These are phyloP conservation scores for Drosophila eohydei DNA, from an alignment of 2,888 invertebrate species.

Conservation along the genomic window DNA sequence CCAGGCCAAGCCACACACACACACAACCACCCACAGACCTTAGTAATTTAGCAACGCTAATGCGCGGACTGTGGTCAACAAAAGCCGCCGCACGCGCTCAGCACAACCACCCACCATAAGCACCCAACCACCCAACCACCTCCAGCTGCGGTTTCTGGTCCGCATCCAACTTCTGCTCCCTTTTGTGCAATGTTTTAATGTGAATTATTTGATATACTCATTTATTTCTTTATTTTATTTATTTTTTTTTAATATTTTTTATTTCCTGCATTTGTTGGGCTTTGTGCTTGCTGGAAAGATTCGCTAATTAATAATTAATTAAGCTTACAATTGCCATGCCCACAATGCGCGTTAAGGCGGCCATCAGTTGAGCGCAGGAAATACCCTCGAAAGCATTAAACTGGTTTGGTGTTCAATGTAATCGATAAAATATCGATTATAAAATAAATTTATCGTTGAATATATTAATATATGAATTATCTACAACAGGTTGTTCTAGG, in stretches of 20 bases:
- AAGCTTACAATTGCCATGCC: slow-evolving; percentile 64
- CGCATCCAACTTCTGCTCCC: slow-evolving; percentile 28
- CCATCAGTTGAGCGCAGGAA: neutral
- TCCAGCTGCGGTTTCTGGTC: slow-evolving; percentile 6
- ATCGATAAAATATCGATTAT: neutral
- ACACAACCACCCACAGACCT: slow-evolving; percentile 26
- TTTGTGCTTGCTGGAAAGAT: slow-evolving; percentile 62
- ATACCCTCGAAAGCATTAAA: neutral
- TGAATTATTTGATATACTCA: slow-evolving; percentile 65
- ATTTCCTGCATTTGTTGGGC: slow-evolving; percentile 64
- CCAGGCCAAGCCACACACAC: slow-evolving; percentile 23
- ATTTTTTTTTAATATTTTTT: slow-evolving; percentile 18
- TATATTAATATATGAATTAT: too few species aligned
- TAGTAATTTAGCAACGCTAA: slow-evolving; percentile 77
- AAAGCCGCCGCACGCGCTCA: slow-evolving; percentile 68
- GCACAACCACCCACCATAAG: slow-evolving; percentile 5
- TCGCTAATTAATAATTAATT: slow-evolving; percentile 79
- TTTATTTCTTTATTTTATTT: slow-evolving; percentile 33
- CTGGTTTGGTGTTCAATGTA: neutral
- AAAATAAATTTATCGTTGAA: neutral
- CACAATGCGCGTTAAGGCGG: slow-evolving; percentile 16
- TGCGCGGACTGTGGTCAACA: slow-evolving; percentile 77
- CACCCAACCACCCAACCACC: neutral
- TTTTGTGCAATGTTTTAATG: slow-evolving; percentile 64
- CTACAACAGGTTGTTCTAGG: neutral